These are phyloP conservation scores for Drosophila cardini DNA, from an alignment of 1,140 invertebrate species.

Conservation along the genomic window DNA sequence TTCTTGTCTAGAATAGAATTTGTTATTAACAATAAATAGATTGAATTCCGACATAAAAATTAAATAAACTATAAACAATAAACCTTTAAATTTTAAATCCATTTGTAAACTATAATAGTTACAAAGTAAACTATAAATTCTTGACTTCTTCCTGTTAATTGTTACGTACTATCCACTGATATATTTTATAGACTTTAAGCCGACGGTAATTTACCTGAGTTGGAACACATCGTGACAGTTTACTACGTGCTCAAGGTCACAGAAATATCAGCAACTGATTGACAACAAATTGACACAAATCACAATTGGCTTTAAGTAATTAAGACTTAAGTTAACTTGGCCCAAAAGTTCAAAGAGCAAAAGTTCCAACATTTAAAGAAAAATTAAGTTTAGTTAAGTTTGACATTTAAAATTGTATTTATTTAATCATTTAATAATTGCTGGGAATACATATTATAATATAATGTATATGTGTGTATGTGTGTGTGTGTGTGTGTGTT, in stretches of 20 bases:
- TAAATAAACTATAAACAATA: too few species aligned
- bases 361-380: neutral
- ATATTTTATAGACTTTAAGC: slow-evolving; percentile 10
- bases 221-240: slow-evolving; percentile 2
- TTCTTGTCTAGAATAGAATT: too few species aligned
- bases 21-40: too few species aligned
- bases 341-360: neutral
- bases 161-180: too few species aligned
- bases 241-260: slow-evolving; percentile 21
- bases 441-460: slow-evolving; percentile 76
- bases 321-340: neutral
- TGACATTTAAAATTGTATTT: slow-evolving; percentile 84
- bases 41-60: too few species aligned
- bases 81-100: too few species aligned
- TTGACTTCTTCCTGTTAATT: too few species aligned
- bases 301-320: neutral
- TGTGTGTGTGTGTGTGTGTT: slow-evolving; percentile 42
- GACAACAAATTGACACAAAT: neutral
- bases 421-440: slow-evolving; percentile 83
- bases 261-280: neutral
- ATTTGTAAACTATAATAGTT: too few species aligned
- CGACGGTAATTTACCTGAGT: slow-evolving; percentile 7
- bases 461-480: slow-evolving; percentile 64
- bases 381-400: slow-evolving; percentile 49
- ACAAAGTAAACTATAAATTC: too few species aligned